Evolutionary conservation across 2,797 vertebrate genomes (phyloP).

Genomic region (Danio jaintianensis): DNA sequence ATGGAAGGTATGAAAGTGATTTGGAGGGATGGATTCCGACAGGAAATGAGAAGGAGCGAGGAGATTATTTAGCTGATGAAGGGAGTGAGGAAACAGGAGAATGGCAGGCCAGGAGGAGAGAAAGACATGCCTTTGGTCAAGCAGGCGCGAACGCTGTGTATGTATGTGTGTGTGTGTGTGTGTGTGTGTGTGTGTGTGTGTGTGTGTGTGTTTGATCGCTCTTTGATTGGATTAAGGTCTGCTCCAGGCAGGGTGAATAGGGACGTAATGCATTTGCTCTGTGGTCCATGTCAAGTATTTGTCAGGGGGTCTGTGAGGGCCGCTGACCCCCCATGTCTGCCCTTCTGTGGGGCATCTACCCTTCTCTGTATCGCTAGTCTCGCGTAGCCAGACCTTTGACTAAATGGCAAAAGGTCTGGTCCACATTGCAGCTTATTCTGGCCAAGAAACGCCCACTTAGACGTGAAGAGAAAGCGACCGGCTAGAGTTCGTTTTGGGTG

Average conservation of each 20-base stretch:
- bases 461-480: slow-evolving; percentile 3
- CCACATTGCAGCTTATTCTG: slow-evolving; percentile 32
- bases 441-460: slow-evolving; percentile 36
- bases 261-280: slow-evolving; percentile 62
- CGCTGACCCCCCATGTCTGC: slow-evolving; percentile 60
- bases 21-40: slow-evolving; percentile 29
- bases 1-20: background rate
- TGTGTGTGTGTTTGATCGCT: slow-evolving; percentile 34
- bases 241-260: slow-evolving; percentile 53
- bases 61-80: slow-evolving; percentile 28
- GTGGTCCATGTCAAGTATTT: slow-evolving; percentile 67
- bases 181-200: slow-evolving; percentile 45
- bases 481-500: slow-evolving; percentile 14
- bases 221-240: slow-evolving; percentile 66
- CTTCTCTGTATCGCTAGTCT: slow-evolving; percentile 43
- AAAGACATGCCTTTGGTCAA: slow-evolving; percentile 56
- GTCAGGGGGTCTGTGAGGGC: slow-evolving; percentile 61
- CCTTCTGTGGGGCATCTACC: slow-evolving; percentile 53
- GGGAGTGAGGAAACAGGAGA: slow-evolving; percentile 30
- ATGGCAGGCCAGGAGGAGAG: slow-evolving; percentile 30
- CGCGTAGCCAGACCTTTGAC: slow-evolving; percentile 62
- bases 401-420: slow-evolving; percentile 23
- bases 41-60: slow-evolving; percentile 37
- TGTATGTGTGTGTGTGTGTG: slow-evolving; percentile 32
- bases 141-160: slow-evolving; percentile 30